Evolutionary conservation across 2,113 vertebrate species (phyloP), one percentile per base, ranked within the genome.

Genomic region (Dolichallabes microphthalmus): DNA sequence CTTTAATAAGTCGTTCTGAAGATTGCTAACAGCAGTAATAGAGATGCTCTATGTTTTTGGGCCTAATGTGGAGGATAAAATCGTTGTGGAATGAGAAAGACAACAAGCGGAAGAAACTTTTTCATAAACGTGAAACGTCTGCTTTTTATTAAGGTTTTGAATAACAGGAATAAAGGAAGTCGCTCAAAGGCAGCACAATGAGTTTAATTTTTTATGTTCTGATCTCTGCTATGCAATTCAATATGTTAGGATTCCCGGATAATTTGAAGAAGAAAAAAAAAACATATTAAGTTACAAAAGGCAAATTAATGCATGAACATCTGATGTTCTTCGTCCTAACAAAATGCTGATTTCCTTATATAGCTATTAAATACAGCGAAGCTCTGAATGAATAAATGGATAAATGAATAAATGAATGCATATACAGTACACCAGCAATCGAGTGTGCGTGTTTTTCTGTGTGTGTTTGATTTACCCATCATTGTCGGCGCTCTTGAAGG

Each of bases 401-500:
- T 45, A 7, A 45, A 45, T 8, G 45, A 45, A 45, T 45, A 6
- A 7, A 45, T 45, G 39, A 45, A 68, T 19, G 32, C 76, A 64
- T 55, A 63, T 17, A 57, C 32, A 35, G 32, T 35, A 35, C 12
- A 52, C 53, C 35, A 55, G 64, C 39, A 32, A 58, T 71, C 19
- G 60, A 57, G 58, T 32, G 52, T 60, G n/a, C n/a, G 71, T 52
- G 27, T 52, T 5, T 25, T 27, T 55, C 19, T 58, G 69, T 10
- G 55, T 39, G 39, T 19, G 50, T 27, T 25, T 60, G 64, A 15
- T 91, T 91, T 93, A 98, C 97, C 97, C 96, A 90, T 95, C 96
- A 96, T 96, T 94, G 94, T 97, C 95, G 89, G 93, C 85, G 1
- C 92, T 94, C 90, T 92, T 94, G 94, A 96, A 95, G 92, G 95